phyloP scores from a whole-genome alignment of 2,888 invertebrate species.

The Heliconius charithonia region DNA sequence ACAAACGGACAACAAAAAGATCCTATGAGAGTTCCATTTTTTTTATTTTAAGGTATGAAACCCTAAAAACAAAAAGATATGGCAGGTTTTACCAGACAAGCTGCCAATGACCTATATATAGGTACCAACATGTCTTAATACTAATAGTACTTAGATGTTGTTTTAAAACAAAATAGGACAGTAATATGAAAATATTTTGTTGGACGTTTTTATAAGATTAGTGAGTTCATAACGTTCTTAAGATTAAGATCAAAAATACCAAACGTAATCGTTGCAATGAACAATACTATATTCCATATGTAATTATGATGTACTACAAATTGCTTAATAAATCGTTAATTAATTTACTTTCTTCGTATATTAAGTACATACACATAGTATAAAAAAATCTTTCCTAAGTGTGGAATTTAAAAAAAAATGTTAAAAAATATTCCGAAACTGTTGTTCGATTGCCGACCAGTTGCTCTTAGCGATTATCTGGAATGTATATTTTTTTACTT shows the following conservation, averaged over 20 bases:
- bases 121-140: background rate
- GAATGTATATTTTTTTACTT: no score
- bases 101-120: background rate
- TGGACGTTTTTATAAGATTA: background rate
- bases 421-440: no score
- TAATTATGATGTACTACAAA: background rate
- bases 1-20: no score
- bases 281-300: background rate
- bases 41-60: no score
- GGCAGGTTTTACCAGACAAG: background rate
- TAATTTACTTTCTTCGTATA: background rate
- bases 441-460: background rate
- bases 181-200: background rate
- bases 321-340: background rate
- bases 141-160: background rate
- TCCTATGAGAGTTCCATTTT: no score
- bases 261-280: background rate
- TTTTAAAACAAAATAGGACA: background rate
- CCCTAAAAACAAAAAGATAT: background rate
- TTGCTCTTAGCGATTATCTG: no score
- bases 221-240: background rate
- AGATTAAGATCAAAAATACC: no score
- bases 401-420: no score
- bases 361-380: no score
- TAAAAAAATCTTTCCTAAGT: no score